These are phyloP conservation scores for Temnothorax rugatulus DNA, from an alignment of 2,888 invertebrate genomes.

Conservation along the genomic window DNA sequence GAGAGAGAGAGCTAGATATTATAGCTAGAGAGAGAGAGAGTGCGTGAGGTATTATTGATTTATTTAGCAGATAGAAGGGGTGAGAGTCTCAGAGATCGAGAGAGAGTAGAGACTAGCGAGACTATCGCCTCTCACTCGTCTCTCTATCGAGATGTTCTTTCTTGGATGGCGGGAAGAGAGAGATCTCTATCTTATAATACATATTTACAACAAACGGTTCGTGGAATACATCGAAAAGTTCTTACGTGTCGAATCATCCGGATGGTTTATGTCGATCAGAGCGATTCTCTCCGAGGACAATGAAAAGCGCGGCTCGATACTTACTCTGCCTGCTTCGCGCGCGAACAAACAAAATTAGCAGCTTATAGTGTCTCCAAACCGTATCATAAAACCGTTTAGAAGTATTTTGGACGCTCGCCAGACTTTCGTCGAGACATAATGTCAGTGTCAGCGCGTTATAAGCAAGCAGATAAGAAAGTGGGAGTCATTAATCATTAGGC, in stretches of 20 bases:
- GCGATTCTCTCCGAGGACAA: background rate
- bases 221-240: background rate
- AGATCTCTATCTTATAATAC: too few relatives aligned
- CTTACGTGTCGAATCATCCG: background rate
- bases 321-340: conserved; percentile 8
- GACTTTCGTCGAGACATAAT: conserved; percentile 35
- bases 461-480: conserved; percentile 28
- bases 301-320: background rate
- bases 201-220: background rate
- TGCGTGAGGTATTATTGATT: too few relatives aligned
- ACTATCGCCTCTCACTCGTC: too few relatives aligned
- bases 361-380: conserved; percentile 30
- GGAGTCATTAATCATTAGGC: conserved; percentile 22
- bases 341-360: conserved; percentile 55
- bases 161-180: too few relatives aligned
- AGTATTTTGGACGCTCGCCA: conserved; percentile 50
- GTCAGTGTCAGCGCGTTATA: conserved; percentile 47
- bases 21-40: too few relatives aligned
- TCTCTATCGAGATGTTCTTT: too few relatives aligned
- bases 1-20: background rate
- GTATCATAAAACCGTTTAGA: conserved; percentile 29
- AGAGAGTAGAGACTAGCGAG: too few relatives aligned
- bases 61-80: too few relatives aligned
- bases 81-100: too few relatives aligned
- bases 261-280: background rate